Conservation (phyloP, 2,888 invertebrate genomes). For the Atrina japonica region DNA sequence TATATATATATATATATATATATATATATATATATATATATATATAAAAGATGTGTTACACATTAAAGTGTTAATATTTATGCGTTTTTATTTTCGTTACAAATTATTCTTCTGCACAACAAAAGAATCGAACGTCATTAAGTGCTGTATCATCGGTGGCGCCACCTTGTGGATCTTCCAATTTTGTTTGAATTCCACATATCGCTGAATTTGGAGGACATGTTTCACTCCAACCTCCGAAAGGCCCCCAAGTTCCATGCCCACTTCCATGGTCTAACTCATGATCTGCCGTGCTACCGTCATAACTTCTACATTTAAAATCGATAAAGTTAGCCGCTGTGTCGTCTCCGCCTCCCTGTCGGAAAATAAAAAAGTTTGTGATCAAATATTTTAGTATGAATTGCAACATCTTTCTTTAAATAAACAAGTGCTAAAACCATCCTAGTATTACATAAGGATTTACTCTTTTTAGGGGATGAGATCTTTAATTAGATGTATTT, state of each 20-base stretch:
- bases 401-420: no score
- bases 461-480: no score
- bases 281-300: background rate
- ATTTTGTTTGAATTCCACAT: constrained; percentile 12
- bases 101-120: no score
- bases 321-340: constrained; percentile 11
- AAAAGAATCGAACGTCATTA: constrained; percentile 1
- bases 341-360: background rate
- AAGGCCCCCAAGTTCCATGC: background rate
- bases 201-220: constrained; percentile 2
- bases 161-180: background rate
- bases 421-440: no score
- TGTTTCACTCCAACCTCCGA: constrained; percentile 1
- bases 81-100: no score
- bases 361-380: background rate
- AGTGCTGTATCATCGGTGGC: constrained; percentile 4
- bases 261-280: background rate
- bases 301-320: constrained; percentile 3
- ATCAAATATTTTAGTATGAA: background rate
- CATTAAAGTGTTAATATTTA: no score
- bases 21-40: no score
- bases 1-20: no score
- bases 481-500: no score
- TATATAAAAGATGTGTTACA: no score
- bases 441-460: no score